Evolutionary conservation across 2,888 invertebrate species (phyloP).

Genomic region (Timema podura): DNA sequence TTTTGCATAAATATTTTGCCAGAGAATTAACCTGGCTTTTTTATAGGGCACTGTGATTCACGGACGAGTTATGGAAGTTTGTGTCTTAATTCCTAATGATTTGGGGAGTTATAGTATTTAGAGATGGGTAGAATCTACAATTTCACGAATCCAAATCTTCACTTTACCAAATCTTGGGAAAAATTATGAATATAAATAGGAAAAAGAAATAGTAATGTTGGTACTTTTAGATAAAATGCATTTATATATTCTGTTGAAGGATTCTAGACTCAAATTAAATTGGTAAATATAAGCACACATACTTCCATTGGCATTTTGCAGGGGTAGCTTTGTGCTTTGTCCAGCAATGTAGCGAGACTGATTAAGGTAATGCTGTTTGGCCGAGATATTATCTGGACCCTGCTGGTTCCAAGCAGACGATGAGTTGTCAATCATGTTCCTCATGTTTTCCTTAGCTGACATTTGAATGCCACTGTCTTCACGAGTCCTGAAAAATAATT

Average conservation of each 20-base stretch:
- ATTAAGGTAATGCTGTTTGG: slow-evolving; percentile 55
- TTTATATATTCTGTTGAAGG: not conserved
- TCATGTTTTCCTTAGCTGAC: slow-evolving; percentile 12
- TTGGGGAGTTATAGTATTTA: no score
- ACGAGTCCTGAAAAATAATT: not conserved
- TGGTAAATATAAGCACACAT: not conserved
- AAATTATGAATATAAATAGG: not conserved
- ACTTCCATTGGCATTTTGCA: no score
- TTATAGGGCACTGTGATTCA: not conserved
- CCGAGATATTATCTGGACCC: slow-evolving; percentile 36
- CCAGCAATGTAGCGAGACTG: slow-evolving; percentile 56
- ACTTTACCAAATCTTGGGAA: not conserved
- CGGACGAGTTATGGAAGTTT: not conserved
- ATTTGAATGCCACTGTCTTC: slow-evolving; percentile 8
- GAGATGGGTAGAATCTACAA: not conserved
- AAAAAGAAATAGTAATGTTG: not conserved
- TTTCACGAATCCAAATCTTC: not conserved
- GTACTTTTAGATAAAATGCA: not conserved
- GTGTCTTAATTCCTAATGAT: no score
- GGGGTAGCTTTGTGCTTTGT: slow-evolving; percentile 42
- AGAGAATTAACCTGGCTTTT: not conserved
- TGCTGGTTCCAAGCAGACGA: slow-evolving; percentile 20
- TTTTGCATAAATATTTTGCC: no score
- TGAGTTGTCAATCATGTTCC: slow-evolving; percentile 5
- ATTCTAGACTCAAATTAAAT: no score